phyloP scores from a whole-genome alignment of 2,113 vertebrate genomes.

The Hemiprocne comata region DNA sequence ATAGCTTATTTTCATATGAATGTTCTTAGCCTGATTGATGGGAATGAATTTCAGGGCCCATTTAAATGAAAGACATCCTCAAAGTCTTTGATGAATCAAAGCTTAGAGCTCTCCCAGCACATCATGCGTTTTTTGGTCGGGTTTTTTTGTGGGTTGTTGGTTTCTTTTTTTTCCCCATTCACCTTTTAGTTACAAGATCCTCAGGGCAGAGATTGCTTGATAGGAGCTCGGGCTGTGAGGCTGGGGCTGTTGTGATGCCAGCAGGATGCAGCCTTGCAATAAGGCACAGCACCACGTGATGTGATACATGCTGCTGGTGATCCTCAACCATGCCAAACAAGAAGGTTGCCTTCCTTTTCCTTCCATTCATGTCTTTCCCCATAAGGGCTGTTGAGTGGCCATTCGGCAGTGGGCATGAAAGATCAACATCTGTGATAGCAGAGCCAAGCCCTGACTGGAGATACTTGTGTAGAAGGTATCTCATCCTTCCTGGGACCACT shows the following conservation, averaged over 20 bases:
- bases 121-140: fast-evolving
- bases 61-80: background rate
- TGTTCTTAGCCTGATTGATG: background rate
- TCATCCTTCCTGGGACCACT: slow-evolving; percentile 51
- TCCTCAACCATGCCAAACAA: slow-evolving; percentile 6
- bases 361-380: background rate
- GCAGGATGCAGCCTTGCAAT: background rate
- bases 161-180: background rate
- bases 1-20: slow-evolving; percentile 16
- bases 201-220: slow-evolving; percentile 34
- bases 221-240: background rate
- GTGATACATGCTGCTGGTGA: background rate
- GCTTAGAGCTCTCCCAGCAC: background rate
- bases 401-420: background rate
- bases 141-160: no score
- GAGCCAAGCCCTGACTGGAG: slow-evolving; percentile 25
- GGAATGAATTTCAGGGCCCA: background rate
- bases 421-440: background rate
- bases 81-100: background rate
- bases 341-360: slow-evolving; percentile 6
- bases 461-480: slow-evolving; percentile 19
- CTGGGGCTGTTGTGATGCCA: background rate
- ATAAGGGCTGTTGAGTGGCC: background rate
- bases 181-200: background rate
- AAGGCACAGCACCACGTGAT: background rate